These are phyloP conservation scores for Laticauda laticaudata DNA, from an alignment of 2,113 vertebrate species.

Conservation along the genomic window DNA sequence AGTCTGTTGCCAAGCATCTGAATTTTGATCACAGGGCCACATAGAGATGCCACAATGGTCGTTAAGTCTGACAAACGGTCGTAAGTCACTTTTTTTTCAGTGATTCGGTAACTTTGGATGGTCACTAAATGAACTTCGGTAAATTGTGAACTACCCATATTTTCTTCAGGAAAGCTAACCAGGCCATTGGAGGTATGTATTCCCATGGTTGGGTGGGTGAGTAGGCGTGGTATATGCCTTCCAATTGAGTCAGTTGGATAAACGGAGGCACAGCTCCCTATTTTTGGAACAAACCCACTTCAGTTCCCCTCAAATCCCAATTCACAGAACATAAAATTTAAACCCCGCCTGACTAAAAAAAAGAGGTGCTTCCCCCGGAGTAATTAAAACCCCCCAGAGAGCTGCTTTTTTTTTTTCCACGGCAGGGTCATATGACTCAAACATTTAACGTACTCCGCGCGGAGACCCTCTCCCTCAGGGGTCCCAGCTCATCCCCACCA, in stretches of 20 bases:
- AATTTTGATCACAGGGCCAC: too few species aligned
- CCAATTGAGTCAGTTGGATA: background rate
- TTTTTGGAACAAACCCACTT: background rate
- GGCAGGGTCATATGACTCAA: background rate
- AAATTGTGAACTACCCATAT: background rate
- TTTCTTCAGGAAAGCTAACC: background rate
- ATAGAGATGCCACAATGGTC: too few species aligned
- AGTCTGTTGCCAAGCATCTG: too few species aligned
- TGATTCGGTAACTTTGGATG: too few species aligned
- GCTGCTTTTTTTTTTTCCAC: background rate
- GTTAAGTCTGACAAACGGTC: too few species aligned
- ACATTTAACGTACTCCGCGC: background rate
- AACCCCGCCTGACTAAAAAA: background rate
- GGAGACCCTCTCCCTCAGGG: background rate
- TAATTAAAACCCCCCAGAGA: background rate
- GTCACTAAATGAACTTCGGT: too few species aligned
- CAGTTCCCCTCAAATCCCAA: background rate
- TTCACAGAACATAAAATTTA: background rate
- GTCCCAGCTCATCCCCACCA: background rate
- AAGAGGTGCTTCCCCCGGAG: background rate
- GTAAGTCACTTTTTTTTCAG: too few species aligned
- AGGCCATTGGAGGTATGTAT: background rate
- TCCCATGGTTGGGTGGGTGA: too few species aligned
- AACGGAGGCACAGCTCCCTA: background rate
- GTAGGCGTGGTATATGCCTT: background rate